Evolutionary conservation across 2,797 vertebrate species (phyloP), one percentile per base, ranked within the genome.

Genomic region (Dicrostonyx torquatus): DNA sequence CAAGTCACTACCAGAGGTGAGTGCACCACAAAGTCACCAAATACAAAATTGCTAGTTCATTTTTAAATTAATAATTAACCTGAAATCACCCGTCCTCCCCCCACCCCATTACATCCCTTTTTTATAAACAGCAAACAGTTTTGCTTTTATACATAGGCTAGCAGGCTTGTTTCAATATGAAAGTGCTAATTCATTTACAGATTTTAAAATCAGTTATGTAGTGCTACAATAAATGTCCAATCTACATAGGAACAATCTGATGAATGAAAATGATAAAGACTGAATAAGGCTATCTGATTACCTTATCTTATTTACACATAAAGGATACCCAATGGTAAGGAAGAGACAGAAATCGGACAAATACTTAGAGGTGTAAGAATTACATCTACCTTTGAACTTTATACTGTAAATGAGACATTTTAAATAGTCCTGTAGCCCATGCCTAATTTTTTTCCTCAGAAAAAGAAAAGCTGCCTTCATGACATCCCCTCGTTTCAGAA

Each of bases 131-230:
- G 98, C 98, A 98, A 98, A 98, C 98, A 98, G 98, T 98, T 94
- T 99, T 99, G 99, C 99, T 99, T 99, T 99, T 99, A 99, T 99
- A 99, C 99, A 99, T 99, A 99, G 99, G 99, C 99, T 99, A 99
- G 99, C 99, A 99, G 99, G 99, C 99, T 99, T 99, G 99, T 99
- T 99, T 98, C 99, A 99, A 99, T 99, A 99, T 99, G 99, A 99
- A 99, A 99, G 99, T 99, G 99, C 99, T 99, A 99, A 99, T 99
- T 99, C 99, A 99, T 99, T 99, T 99, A 99, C 99, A 99, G 99
- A 99, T 99, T 98, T 99, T 98, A 99, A 98, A 98, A 98, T 98
- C 98, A 99, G 99, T 99, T 99, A 99, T 99, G 99, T 99, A 99
- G 99, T 99, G 99, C 99, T 99, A 99, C 99, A 99, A 98, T 98